Conservation (phyloP, 2,797 vertebrate genomes). For the Loriculus beryllinus region DNA sequence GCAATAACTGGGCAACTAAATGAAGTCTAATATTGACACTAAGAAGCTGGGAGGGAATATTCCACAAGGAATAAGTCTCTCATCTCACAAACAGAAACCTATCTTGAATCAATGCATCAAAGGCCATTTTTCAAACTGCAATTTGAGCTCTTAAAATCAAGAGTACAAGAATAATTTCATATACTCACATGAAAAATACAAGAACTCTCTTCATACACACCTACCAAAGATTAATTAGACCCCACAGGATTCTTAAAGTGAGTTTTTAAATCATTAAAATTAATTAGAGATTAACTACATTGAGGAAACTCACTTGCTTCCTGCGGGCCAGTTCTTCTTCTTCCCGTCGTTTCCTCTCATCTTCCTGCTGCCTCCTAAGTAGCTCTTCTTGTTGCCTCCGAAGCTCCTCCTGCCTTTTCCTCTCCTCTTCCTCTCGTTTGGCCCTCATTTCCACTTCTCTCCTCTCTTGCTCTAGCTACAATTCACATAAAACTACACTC, state of each 20-base stretch:
- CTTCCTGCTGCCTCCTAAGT: conserved; percentile 86
- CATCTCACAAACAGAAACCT: not conserved
- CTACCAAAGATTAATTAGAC: conserved; percentile 45
- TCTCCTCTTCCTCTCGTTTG: conserved; percentile 93
- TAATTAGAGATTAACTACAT: conserved; percentile 48
- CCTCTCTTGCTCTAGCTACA: conserved; percentile 91
- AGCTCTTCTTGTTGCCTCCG: conserved; percentile 89
- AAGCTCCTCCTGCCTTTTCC: conserved; percentile 88
- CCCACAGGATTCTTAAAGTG: conserved; percentile 52
- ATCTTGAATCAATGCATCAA: not conserved
- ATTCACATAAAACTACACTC: conserved; percentile 58
- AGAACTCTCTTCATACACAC: conserved; percentile 10
- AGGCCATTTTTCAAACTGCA: not conserved
- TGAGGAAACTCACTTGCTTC: conserved; percentile 85
- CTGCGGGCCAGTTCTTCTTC: conserved; percentile 90
- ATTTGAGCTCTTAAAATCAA: not conserved
- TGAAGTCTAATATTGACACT: not conserved
- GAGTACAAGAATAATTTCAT: not conserved
- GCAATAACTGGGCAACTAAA: not conserved
- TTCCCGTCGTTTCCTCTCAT: conserved; percentile 87
- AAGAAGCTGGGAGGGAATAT: not conserved
- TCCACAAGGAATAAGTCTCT: not conserved
- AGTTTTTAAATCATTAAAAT: conserved; percentile 46
- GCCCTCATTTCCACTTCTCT: conserved; percentile 92
- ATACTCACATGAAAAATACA: conserved; percentile 49